Percentiles rank a stretch among this genome's conserved stretches.
Evolutionary conservation across 1,140 invertebrate species (phyloP).

Genomic region (Calosoma granatense): DNA sequence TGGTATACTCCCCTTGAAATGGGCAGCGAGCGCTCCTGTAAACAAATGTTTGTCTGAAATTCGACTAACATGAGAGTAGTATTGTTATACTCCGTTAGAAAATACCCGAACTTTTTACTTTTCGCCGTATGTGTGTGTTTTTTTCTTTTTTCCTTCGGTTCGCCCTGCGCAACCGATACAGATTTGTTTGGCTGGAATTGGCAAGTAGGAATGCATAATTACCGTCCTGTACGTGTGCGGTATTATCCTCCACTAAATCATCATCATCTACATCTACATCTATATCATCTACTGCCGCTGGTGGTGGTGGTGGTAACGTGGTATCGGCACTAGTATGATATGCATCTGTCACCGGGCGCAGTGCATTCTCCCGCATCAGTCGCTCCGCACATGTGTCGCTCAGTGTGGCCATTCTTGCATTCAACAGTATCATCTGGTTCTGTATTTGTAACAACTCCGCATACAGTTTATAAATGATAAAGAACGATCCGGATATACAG

Average conservation of each 20-base stretch:
- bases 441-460: neutral
- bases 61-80: neutral
- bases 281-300: no score
- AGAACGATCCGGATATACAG: neutral
- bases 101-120: conserved; percentile 5
- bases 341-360: neutral
- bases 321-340: neutral
- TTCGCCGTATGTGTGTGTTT: neutral
- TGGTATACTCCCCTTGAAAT: neutral
- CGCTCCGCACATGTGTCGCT: neutral
- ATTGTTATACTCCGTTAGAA: neutral
- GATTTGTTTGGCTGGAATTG: neutral
- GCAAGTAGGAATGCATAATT: neutral
- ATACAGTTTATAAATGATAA: neutral
- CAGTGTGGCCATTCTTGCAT: neutral
- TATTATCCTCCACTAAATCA: no score
- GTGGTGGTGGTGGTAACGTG: neutral
- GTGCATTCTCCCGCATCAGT: neutral
- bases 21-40: neutral
- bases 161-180: neutral
- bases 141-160: neutral
- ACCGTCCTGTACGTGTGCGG: neutral
- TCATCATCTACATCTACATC: no score
- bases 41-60: neutral
- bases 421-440: neutral